Percentiles rank a stretch among this genome's conserved stretches.
phyloP scores from a whole-genome alignment of 2,113 vertebrate genomes.

The Xiphophorus hellerii region DNA sequence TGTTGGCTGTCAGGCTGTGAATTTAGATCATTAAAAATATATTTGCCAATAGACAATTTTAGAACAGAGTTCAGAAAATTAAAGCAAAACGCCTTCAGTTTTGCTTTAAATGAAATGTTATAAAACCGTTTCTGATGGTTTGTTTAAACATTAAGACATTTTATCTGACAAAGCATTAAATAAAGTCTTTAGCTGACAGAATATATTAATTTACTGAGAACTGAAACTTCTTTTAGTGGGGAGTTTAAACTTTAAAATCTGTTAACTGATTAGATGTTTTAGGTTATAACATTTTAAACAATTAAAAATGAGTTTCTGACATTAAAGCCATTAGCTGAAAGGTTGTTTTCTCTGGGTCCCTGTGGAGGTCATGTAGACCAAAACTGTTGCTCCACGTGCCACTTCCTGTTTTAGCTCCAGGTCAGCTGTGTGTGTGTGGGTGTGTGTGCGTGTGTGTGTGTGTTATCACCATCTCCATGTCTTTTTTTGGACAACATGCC shows the following conservation, averaged over 20 bases:
- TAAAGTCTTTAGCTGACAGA: neutral
- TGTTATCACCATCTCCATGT: slow-evolving; percentile 1
- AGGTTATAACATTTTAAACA: neutral
- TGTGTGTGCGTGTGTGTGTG: neutral
- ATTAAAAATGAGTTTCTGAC: neutral
- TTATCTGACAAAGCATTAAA: neutral
- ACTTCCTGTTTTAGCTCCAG: slow-evolving; percentile 46
- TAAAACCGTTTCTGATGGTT: neutral
- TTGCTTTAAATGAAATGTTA: neutral
- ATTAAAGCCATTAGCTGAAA: neutral
- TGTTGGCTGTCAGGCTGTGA: too few species aligned
- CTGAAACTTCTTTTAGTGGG: neutral
- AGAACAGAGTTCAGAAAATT: too few species aligned
- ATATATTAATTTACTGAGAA: neutral
- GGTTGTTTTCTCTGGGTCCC: neutral
- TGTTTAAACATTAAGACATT: neutral
- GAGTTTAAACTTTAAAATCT: neutral
- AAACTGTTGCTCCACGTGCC: slow-evolving; percentile 1
- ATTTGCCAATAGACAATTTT: too few species aligned
- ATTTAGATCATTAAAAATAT: too few species aligned
- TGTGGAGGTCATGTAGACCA: neutral
- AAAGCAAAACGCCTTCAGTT: too few species aligned
- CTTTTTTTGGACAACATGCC: slow-evolving; percentile 21
- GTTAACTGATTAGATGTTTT: neutral
- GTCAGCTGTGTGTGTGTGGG: slow-evolving; percentile 7